A percentile compares a stretch with the other conserved stretches of the same genome.
phyloP scores from a whole-genome alignment of 2,113 vertebrate genomes.

The Hemicordylus capensis region DNA sequence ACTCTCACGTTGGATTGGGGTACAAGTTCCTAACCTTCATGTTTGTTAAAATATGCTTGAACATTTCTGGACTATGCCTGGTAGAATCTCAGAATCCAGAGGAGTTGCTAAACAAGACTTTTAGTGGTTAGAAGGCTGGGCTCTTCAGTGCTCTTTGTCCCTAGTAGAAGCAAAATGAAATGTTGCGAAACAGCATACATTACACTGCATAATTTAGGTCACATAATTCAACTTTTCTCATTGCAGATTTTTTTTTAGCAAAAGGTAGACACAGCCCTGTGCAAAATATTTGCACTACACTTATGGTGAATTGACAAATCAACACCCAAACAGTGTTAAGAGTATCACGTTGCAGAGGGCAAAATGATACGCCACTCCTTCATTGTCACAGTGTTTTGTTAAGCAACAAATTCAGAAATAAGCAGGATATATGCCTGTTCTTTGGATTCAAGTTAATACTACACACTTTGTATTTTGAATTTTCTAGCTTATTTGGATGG shows the following conservation, averaged over 20 bases:
- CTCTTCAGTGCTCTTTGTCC: background rate
- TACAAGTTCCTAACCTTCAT: background rate
- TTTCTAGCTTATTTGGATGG: background rate
- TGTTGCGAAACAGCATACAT: background rate
- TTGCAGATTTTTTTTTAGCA: background rate
- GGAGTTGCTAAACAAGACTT: background rate
- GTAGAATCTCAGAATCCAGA: background rate
- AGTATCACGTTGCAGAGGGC: background rate
- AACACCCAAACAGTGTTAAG: background rate
- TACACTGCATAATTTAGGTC: background rate
- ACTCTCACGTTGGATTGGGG: background rate
- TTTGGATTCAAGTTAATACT: background rate
- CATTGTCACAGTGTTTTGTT: background rate
- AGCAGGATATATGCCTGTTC: background rate
- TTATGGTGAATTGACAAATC: background rate
- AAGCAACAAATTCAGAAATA: background rate
- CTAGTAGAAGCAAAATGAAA: background rate
- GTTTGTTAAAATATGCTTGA: background rate
- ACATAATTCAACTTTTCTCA: background rate
- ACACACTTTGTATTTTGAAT: background rate
- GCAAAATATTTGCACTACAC: background rate
- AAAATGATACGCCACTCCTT: background rate
- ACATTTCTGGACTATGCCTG: background rate
- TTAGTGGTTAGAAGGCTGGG: background rate
- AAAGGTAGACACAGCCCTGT: background rate